Base-by-base conservation (phyloP, 2,888 invertebrate species). In the Volucella inanis region DNA sequence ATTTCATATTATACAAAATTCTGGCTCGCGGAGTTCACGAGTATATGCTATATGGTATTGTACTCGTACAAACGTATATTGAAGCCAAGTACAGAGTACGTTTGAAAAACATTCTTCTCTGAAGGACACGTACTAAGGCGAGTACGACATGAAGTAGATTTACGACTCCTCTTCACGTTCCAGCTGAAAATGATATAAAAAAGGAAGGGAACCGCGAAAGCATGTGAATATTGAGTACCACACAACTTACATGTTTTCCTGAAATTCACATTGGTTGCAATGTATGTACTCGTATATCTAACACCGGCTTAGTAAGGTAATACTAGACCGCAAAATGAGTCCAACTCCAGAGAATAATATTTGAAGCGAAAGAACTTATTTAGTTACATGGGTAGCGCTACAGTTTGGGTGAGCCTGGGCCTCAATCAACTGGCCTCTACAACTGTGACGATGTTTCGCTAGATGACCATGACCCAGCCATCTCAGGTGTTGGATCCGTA, bases 41-140 rank as follows among this genome's bases (percentile, higher is more conserved):
- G n/a, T n/a, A n/a, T n/a, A n/a, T n/a, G n/a, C n/a, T 22, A 22
- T 22, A 22, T 22, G 2, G 1, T 22, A 22, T 3, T 22, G 3
- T 22, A 18, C 18, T 67, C 59, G 45, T 55, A 85, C 59, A 14
- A 31, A 50, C 15, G 71, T 71, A 55, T 70, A 38, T 47, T 75
- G 74, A 62, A 71, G 72, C 77, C 71, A 75, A 67, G 52, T 76
- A 49, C 64, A 67, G 65, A 39, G 43, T 72, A 70, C 43, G 65
- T 65, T 65, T 59, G 76, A 52, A 65, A 82, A 78, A 79, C 57
- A 75, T 68, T 70, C 57, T 22, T 3, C 18, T 22, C 18, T 22
- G 18, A 6, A 31, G 31, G 31, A 31, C 31, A 31, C 6, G 31
- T 31, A 31, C 6, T 31, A 31, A 31, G 31, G 31, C 31, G 31